Evolutionary conservation across 2,113 vertebrate species (phyloP).

Genomic region (Oophaga pumilio): DNA sequence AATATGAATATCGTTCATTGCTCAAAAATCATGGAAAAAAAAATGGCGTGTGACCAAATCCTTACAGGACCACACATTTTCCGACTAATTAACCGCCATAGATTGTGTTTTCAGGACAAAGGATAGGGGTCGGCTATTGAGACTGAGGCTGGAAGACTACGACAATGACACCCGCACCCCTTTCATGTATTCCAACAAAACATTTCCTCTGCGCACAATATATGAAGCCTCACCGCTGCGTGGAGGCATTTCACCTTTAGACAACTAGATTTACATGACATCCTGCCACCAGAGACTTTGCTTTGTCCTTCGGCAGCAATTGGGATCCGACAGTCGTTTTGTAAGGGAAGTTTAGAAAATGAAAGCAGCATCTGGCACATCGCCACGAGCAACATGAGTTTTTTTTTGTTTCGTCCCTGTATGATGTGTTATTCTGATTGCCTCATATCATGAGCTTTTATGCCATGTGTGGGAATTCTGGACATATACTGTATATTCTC

Average conservation of each 20-base stretch:
- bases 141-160: not conserved
- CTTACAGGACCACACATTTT: not conserved
- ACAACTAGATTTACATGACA: not conserved
- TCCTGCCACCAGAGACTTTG: not conserved
- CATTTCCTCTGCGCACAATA: not conserved
- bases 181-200: slow-evolving; percentile 1
- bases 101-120: not conserved
- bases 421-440: not conserved
- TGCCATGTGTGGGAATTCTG: not conserved
- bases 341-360: not conserved
- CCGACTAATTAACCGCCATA: not conserved
- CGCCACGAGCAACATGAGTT: not conserved
- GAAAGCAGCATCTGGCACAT: not conserved
- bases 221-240: not conserved
- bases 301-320: slow-evolving; percentile 11
- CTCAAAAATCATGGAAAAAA: no score
- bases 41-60: no score
- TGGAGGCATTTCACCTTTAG: not conserved
- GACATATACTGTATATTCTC: not conserved
- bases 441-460: not conserved
- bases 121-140: not conserved
- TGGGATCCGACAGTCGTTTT: not conserved
- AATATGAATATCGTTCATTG: no score
- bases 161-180: not conserved
- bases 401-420: not conserved